Percentiles rank a stretch among this genome's conserved stretches.
phyloP scores from a whole-genome alignment of 2,888 invertebrate species.

The Synanthedon myopaeformis region DNA sequence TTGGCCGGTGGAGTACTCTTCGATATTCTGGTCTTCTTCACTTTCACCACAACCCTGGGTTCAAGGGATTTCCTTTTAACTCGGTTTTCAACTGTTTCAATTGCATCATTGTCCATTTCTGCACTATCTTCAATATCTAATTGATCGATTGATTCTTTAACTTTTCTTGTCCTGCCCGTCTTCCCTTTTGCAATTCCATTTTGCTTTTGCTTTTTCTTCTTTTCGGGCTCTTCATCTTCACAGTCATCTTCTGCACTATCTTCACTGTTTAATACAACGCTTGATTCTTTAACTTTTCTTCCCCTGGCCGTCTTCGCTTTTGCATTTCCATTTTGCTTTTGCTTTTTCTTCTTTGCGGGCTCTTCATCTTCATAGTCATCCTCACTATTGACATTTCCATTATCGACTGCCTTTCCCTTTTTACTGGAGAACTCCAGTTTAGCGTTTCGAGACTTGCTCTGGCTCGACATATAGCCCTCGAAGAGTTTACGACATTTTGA shows the following conservation, averaged over 20 bases:
- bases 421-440: slow-evolving; percentile 69
- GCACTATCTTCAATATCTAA: slow-evolving; percentile 5
- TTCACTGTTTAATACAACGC: not conserved
- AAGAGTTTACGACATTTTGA: slow-evolving; percentile 77
- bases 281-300: slow-evolving; percentile 11
- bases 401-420: slow-evolving; percentile 15
- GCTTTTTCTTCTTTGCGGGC: not conserved
- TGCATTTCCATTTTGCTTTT: slow-evolving; percentile 10
- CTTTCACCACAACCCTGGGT: slow-evolving; percentile 31
- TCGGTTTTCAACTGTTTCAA: slow-evolving; percentile 12
- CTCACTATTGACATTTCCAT: slow-evolving; percentile 1
- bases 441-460: slow-evolving; percentile 67
- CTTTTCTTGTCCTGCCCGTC: slow-evolving; percentile 18
- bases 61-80: slow-evolving; percentile 46
- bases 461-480: slow-evolving; percentile 71
- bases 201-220: slow-evolving; percentile 3
- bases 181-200: slow-evolving; percentile 13
- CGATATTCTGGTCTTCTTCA: slow-evolving; percentile 43
- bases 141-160: slow-evolving; percentile 3
- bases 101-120: slow-evolving; percentile 20
- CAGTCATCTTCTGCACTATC: slow-evolving; percentile 19
- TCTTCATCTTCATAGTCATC: not conserved
- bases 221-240: slow-evolving; percentile 33
- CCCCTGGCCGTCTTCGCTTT: slow-evolving; percentile 17
- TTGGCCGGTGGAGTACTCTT: slow-evolving; percentile 52